Evolutionary conservation across 1,140 invertebrate genomes (phyloP), one percentile per base, ranked within the genome.

Genomic region (Ostrea edulis): DNA sequence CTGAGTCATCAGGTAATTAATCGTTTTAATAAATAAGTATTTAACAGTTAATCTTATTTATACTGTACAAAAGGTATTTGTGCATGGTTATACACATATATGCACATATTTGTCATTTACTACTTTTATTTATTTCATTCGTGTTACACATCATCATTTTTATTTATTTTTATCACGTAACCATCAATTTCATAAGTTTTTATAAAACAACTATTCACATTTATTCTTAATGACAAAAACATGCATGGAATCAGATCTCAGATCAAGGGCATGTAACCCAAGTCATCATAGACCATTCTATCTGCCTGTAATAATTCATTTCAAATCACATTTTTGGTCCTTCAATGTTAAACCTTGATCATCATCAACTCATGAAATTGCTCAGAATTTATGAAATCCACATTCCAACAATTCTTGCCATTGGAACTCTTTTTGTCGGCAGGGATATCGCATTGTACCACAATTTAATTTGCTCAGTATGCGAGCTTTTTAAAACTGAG

Each of bases 331-430:
- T 20, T 62, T 62, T 62, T 62, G n/a, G 12, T 17, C 20, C 55
- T 20, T 62, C 55, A 58, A 58, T 0, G 3, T 20, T 62, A 58
- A 20, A 14, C 20, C n/a, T 17, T 58, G 11, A 3, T 4, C 17
- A 20, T n/a, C 55, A 14, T 20, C 55, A 14, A 62, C 8, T 20
- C 4, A 29, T 35, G 25, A 35, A 29, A 11, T 77, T 77, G 25
- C 68, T 77, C 68, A 77, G 68, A 4, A 3, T 77, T 35, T 29
- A 35, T 77, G 29, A 77, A 35, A 77, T 44, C 68, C 25, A 77
- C 68, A 77, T 77, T 77, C 68, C 68, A 77, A 35, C 8, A 77
- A 35, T 12, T 77, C 68, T 77, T 77, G 68, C 68, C 68, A 77
- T 62, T 62, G 55, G 55, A n/a, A 62, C 14, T 62, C 55, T 20